A percentile compares a stretch with the other conserved stretches of the same genome.
Evolutionary conservation across 2,113 vertebrate genomes (phyloP).

Genomic region (Pseudorhombus dupliciocellatus): DNA sequence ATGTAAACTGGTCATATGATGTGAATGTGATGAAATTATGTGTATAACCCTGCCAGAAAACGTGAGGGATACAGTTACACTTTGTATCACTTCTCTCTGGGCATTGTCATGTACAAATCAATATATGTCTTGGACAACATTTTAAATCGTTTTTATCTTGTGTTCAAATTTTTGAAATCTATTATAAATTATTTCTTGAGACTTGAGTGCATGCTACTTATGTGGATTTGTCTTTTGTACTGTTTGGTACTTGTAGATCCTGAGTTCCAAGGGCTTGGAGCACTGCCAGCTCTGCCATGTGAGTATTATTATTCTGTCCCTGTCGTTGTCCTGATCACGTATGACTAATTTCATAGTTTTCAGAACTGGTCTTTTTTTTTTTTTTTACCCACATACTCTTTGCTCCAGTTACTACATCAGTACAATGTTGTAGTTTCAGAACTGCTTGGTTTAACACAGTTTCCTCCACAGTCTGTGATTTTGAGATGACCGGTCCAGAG

Average conservation of each 20-base stretch:
- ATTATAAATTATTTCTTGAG: no score
- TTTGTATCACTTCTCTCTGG: neutral
- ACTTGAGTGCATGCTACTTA: neutral
- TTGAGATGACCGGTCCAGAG: slow-evolving; percentile 94
- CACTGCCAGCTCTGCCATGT: slow-evolving; percentile 91
- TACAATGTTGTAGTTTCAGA: neutral
- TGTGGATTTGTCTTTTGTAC: slow-evolving; percentile 10
- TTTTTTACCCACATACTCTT: neutral
- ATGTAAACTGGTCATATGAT: no score
- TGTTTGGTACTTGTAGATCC: slow-evolving; percentile 87
- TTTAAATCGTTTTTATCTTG: no score
- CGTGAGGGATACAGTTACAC: neutral
- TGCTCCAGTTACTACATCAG: neutral
- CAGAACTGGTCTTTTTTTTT: neutral
- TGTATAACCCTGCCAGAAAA: no score
- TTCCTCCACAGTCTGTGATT: slow-evolving; percentile 88
- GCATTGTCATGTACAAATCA: neutral
- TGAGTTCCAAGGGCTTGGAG: slow-evolving; percentile 90
- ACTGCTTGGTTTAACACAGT: neutral
- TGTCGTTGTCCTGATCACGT: neutral
- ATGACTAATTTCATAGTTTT: neutral
- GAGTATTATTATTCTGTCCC: slow-evolving; percentile 68
- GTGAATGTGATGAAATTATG: no score
- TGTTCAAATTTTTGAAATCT: no score
- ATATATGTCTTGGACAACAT: no score